Conservation (phyloP, 1,140 invertebrate species). For the Bombus haemorrhoidalis region DNA sequence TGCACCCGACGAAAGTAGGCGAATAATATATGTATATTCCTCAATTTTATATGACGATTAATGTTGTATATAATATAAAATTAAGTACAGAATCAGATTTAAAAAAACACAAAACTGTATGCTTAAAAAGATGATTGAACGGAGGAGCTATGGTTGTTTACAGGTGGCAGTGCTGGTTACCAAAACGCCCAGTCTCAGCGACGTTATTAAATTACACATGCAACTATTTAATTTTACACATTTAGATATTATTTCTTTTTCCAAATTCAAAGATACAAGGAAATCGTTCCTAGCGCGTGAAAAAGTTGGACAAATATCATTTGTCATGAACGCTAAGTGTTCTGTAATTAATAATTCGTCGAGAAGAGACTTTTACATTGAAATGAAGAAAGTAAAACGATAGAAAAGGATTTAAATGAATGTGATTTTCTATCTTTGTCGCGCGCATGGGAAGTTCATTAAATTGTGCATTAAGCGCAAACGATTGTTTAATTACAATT, state of each 20-base stretch:
- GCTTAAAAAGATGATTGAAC: slow-evolving; percentile 65
- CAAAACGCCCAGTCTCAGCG: slow-evolving; percentile 76
- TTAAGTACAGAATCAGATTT: slow-evolving; percentile 54
- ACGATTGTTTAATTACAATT: slow-evolving; percentile 38
- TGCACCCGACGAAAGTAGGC: not conserved
- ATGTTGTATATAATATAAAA: slow-evolving; percentile 30
- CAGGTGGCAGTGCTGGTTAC: slow-evolving; percentile 79
- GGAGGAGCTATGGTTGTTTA: slow-evolving; percentile 76
- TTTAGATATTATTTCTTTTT: slow-evolving; percentile 47
- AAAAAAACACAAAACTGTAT: slow-evolving; percentile 46
- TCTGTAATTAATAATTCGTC: slow-evolving; percentile 17
- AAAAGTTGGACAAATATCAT: slow-evolving; percentile 50
- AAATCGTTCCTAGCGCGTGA: slow-evolving; percentile 55
- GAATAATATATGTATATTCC: not conserved
- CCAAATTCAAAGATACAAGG: slow-evolving; percentile 29
- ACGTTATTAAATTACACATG: slow-evolving; percentile 70
- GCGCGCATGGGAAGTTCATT: slow-evolving; percentile 41
- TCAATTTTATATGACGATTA: slow-evolving; percentile 18
- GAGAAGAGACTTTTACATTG: not conserved
- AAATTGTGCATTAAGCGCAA: slow-evolving; percentile 6
- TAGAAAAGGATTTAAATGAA: not conserved
- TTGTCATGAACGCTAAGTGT: slow-evolving; percentile 41
- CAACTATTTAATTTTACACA: slow-evolving; percentile 65
- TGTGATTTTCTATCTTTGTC: slow-evolving; percentile 48
- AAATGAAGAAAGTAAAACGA: not conserved